Conservation (phyloP, 2,888 invertebrate genomes). For the Cataglyphis livida region DNA sequence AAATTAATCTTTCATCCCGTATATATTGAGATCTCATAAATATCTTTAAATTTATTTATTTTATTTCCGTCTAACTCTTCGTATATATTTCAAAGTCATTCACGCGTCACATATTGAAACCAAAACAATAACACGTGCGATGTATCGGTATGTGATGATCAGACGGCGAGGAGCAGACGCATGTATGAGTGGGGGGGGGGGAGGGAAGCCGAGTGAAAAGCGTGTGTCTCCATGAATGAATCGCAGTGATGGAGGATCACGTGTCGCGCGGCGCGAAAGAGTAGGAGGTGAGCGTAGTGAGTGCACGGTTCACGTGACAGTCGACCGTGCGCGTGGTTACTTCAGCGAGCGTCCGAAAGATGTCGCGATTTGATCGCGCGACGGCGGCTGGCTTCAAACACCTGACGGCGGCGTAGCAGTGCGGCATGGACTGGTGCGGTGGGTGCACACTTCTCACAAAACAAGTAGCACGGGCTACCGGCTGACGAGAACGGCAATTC, state of each 20-base stretch:
- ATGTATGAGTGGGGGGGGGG: background rate
- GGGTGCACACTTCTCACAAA: constrained; percentile 80
- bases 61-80: background rate
- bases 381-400: constrained; percentile 79
- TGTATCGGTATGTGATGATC: background rate
- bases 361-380: constrained; percentile 73
- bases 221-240: constrained; percentile 76
- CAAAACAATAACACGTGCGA: too few species aligned
- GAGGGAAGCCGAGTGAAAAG: background rate
- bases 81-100: too few species aligned
- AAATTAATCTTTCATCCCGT: background rate
- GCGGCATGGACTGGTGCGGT: constrained; percentile 83
- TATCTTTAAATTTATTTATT: background rate
- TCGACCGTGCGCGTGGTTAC: constrained; percentile 8
- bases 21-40: background rate
- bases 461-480: constrained; percentile 74
- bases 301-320: constrained; percentile 47
- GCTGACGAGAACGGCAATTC: constrained; percentile 7
- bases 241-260: constrained; percentile 50
- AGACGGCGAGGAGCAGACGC: background rate
- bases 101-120: too few species aligned
- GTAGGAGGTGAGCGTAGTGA: background rate
- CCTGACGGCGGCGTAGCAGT: constrained; percentile 81
- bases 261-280: constrained; percentile 37
- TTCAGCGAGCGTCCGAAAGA: constrained; percentile 74